phyloP scores from a whole-genome alignment of 2,113 vertebrate species.

The Perca schrenkii region DNA sequence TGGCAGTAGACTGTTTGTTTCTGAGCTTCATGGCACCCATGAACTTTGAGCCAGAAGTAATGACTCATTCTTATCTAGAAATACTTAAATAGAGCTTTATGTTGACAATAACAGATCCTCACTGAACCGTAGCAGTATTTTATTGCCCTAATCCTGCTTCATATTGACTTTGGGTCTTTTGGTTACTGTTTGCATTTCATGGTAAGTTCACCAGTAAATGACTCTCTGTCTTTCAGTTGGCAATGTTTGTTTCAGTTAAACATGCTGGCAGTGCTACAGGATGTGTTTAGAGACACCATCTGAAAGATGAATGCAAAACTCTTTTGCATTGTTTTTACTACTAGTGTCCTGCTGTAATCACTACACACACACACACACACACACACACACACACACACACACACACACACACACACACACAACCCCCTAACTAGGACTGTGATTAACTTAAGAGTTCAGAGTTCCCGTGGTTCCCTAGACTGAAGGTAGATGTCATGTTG shows the following conservation, averaged over 20 bases:
- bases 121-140: background rate
- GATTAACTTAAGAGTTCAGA: background rate
- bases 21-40: background rate
- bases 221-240: conserved; percentile 36
- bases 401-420: too few species aligned
- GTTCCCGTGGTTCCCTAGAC: background rate
- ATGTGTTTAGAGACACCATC: background rate
- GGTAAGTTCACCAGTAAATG: conserved; percentile 24
- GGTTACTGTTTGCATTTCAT: conserved; percentile 47
- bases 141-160: conserved; percentile 7
- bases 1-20: background rate
- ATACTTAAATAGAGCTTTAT: background rate
- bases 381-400: too few species aligned
- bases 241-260: conserved; percentile 45
- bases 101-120: background rate
- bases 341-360: background rate
- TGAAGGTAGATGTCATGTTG: background rate
- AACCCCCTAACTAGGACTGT: too few species aligned
- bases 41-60: background rate
- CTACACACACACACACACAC: too few species aligned
- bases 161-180: conserved; percentile 23
- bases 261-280: background rate
- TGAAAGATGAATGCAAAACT: background rate
- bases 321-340: background rate
- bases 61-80: background rate